A percentile compares a stretch with the other conserved stretches of the same genome.
phyloP scores from a whole-genome alignment of 2,888 invertebrate species.

The Syrista parreyssii region DNA sequence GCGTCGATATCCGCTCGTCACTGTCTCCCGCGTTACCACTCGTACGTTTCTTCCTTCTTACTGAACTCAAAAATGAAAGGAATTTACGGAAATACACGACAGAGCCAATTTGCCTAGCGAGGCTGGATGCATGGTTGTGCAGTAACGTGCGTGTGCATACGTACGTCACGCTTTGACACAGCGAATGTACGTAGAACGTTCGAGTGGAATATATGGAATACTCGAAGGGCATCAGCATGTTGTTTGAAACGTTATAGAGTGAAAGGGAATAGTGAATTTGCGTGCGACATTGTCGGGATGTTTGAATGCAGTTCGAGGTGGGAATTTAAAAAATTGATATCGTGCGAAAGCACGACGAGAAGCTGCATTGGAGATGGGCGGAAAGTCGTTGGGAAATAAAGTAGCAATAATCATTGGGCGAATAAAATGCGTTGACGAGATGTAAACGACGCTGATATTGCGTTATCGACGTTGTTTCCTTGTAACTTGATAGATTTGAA shows the following conservation, averaged over 20 bases:
- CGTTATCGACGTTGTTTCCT: not conserved
- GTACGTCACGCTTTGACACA: not conserved
- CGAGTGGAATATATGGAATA: not conserved
- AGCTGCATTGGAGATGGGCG: not conserved
- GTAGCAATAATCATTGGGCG: not conserved
- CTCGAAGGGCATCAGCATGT: not conserved
- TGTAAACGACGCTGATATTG: not conserved
- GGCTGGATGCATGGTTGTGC: not conserved
- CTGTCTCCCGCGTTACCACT: not conserved
- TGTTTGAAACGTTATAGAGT: not conserved
- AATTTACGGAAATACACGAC: not conserved
- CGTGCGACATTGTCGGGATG: not conserved
- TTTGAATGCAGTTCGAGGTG: no score
- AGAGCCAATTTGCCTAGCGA: not conserved
- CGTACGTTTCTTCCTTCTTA: not conserved
- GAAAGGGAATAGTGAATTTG: not conserved
- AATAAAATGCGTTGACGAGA: not conserved
- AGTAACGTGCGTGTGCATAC: no score
- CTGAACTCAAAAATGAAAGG: not conserved
- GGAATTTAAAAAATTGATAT: no score
- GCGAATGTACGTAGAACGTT: not conserved
- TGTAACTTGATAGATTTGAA: not conserved
- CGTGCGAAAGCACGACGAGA: fast-evolving
- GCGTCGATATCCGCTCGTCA: not conserved
- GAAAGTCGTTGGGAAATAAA: not conserved